These are phyloP conservation scores for Notoglanidium macrostoma DNA, from an alignment of 2,797 vertebrate genomes.

Conservation along the genomic window DNA sequence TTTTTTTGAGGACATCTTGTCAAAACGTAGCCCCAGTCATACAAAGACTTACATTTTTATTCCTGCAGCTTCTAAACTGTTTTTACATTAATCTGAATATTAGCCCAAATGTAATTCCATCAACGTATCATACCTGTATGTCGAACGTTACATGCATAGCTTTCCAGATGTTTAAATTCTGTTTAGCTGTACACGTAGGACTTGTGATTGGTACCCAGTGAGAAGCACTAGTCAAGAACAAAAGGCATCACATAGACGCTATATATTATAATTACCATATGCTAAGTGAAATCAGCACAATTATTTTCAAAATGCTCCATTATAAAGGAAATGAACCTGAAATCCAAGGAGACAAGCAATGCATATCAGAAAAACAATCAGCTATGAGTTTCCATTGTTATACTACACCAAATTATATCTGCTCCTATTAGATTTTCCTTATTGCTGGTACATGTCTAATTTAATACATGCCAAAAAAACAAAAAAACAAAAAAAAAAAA, in stretches of 20 bases:
- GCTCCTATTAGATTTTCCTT: constrained; percentile 19
- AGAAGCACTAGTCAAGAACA: neutral
- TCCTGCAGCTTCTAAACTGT: neutral
- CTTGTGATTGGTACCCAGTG: neutral
- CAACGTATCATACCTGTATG: neutral
- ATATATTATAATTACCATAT: constrained; percentile 1
- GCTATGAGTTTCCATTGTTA: constrained; percentile 48
- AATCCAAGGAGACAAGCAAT: constrained; percentile 42
- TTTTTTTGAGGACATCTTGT: neutral
- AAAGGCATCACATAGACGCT: neutral
- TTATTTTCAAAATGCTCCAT: constrained; percentile 32
- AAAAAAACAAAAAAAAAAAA: neutral
- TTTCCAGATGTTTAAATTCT: neutral
- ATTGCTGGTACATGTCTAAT: constrained; percentile 33
- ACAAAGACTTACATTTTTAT: neutral
- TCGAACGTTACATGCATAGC: neutral
- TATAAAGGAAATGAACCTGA: constrained; percentile 49
- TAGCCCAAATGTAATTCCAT: neutral
- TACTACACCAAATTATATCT: constrained; percentile 35
- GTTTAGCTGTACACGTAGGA: neutral
- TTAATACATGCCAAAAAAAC: constrained; percentile 8
- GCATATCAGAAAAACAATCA: constrained; percentile 44
- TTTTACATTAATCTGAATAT: neutral
- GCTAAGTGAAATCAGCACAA: constrained; percentile 47
- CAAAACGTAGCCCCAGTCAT: neutral